Percentiles rank a stretch among this genome's conserved stretches.
Evolutionary conservation across 1,140 invertebrate genomes (phyloP).

Genomic region (Gonatopus flavifemur): DNA sequence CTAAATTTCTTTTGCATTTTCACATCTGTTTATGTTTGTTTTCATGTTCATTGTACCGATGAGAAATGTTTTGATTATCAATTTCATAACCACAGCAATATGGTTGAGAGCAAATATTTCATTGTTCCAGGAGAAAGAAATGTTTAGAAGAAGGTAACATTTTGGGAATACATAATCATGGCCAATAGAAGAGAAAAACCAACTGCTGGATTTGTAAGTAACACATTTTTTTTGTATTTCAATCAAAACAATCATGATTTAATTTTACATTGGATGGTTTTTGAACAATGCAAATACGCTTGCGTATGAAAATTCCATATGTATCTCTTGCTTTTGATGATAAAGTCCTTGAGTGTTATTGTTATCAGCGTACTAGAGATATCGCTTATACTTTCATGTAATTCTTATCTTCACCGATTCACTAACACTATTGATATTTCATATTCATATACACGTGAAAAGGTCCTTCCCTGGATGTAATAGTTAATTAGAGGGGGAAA

Average conservation of each 20-base stretch:
- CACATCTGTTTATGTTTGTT: background rate
- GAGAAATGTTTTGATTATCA: background rate
- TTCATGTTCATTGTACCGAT: background rate
- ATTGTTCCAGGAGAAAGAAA: constrained; percentile 9
- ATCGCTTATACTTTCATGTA: background rate
- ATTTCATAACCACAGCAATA: background rate
- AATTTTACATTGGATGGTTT: background rate
- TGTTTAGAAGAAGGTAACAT: constrained; percentile 18
- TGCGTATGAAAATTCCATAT: no score
- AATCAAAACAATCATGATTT: background rate
- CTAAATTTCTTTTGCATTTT: constrained; percentile 15
- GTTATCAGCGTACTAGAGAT: background rate
- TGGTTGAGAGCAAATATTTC: no score
- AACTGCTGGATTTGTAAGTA: constrained; percentile 37
- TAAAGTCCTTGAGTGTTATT: constrained; percentile 12
- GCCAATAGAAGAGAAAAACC: constrained; percentile 39
- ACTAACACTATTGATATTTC: no score
- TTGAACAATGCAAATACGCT: no score
- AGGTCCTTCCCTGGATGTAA: no score
- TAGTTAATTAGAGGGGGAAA: no score
- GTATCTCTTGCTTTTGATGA: no score
- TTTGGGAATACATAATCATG: constrained; percentile 21
- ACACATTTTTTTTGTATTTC: background rate
- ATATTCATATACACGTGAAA: no score
- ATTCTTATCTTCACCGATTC: no score